Evolutionary conservation across 2,797 vertebrate species (phyloP).

Genomic region (Valencia hispanica): DNA sequence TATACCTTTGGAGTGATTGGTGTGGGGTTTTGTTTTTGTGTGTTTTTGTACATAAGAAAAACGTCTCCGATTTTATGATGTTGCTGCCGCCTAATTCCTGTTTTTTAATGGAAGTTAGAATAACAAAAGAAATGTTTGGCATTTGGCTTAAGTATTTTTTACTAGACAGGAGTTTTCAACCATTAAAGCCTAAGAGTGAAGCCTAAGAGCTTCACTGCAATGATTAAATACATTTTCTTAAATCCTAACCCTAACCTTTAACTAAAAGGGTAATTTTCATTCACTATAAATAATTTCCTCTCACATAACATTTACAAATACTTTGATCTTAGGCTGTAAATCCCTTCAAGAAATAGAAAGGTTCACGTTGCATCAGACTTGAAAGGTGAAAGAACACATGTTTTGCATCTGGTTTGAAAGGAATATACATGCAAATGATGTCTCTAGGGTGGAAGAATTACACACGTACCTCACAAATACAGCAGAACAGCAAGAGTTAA

Average conservation of each 20-base stretch:
- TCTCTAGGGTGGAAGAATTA: background rate
- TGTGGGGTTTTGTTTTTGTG: background rate
- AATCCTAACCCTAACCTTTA: background rate
- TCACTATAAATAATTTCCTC: background rate
- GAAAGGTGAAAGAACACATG: background rate
- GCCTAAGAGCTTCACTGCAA: background rate
- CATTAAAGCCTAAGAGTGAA: conserved; percentile 1
- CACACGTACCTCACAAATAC: background rate
- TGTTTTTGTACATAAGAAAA: background rate
- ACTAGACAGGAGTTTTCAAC: background rate
- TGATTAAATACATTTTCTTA: no score
- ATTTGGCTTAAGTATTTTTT: background rate
- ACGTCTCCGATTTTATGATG: no score
- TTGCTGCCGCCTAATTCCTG: background rate
- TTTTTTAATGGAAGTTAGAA: no score
- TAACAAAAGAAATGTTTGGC: no score
- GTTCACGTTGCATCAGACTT: background rate
- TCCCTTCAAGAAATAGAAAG: conserved; percentile 1
- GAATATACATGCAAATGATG: conserved; percentile 8
- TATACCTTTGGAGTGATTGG: background rate
- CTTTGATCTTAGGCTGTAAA: background rate
- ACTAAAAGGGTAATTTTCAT: background rate
- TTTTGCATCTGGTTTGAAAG: conserved; percentile 16
- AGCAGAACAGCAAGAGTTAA: background rate
- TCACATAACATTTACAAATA: background rate